Evolutionary conservation across 2,113 vertebrate genomes (phyloP).

Genomic region (Syrmaticus mikado): DNA sequence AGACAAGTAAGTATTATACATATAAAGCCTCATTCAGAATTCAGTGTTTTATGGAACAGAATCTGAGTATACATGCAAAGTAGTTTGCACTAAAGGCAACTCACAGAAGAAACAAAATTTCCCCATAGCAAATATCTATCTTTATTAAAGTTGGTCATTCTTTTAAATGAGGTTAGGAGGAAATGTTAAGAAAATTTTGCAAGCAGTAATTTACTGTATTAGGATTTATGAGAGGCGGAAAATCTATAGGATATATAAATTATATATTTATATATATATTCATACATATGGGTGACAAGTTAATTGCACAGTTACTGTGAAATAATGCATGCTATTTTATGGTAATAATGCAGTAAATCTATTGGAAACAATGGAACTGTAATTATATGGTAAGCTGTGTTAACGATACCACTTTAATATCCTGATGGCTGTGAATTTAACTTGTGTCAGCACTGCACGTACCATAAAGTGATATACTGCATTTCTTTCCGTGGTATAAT

Average conservation of each 20-base stretch:
- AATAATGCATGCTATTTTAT: constrained; percentile 70
- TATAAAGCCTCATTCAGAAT: constrained; percentile 21
- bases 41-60: background rate
- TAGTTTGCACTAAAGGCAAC: constrained; percentile 6
- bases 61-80: background rate
- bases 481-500: background rate
- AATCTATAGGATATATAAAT: constrained; percentile 68
- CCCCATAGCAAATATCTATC: constrained; percentile 12
- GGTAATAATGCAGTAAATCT: constrained; percentile 75
- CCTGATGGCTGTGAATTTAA: constrained; percentile 56
- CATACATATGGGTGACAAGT: constrained; percentile 56
- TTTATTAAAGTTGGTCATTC: constrained; percentile 37
- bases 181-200: constrained; percentile 47
- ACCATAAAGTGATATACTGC: constrained; percentile 20
- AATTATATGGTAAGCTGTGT: constrained; percentile 68
- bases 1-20: background rate
- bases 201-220: constrained; percentile 31
- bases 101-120: constrained; percentile 10
- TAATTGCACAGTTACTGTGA: constrained; percentile 65
- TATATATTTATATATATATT: constrained; percentile 68
- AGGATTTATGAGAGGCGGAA: constrained; percentile 52
- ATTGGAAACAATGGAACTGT: constrained; percentile 63
- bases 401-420: constrained; percentile 62
- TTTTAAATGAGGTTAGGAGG: constrained; percentile 16
- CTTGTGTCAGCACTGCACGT: background rate